Percentiles rank a stretch among this genome's conserved stretches.
Conservation (phyloP, 2,113 vertebrate genomes). For the Tringa solitaria region DNA sequence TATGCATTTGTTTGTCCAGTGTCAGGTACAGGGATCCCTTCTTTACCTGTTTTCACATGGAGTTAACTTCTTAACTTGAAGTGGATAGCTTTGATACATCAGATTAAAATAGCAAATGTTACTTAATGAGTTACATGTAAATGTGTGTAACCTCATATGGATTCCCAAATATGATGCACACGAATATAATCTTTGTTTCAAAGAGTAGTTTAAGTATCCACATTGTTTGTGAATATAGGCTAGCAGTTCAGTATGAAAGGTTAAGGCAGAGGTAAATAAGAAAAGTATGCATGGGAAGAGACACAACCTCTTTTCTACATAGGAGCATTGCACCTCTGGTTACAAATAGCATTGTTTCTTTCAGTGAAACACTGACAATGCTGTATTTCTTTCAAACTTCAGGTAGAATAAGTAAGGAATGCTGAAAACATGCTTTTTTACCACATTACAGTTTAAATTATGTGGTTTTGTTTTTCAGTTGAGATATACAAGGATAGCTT, state of each 20-base stretch:
- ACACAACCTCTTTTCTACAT: background rate
- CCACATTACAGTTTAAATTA: background rate
- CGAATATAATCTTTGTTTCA: background rate
- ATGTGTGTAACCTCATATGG: background rate
- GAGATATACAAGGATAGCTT: background rate
- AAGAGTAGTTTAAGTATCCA: background rate
- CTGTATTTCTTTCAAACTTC: background rate
- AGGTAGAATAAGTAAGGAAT: background rate
- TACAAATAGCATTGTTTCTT: background rate
- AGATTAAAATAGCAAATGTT: background rate
- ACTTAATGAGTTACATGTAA: background rate
- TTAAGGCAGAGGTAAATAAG: background rate
- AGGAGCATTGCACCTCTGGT: background rate
- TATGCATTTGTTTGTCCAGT: background rate
- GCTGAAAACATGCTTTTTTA: background rate
- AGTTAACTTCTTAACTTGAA: background rate
- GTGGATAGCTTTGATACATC: background rate
- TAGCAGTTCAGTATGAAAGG: background rate
- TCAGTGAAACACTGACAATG: background rate
- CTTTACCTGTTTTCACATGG: background rate
- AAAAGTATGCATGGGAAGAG: background rate
- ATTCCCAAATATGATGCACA: background rate
- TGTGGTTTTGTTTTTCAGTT: background rate
- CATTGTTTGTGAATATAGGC: background rate
- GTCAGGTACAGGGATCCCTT: background rate